Base-by-base conservation (phyloP, 2,888 invertebrate species). In the Apodemia zela region DNA sequence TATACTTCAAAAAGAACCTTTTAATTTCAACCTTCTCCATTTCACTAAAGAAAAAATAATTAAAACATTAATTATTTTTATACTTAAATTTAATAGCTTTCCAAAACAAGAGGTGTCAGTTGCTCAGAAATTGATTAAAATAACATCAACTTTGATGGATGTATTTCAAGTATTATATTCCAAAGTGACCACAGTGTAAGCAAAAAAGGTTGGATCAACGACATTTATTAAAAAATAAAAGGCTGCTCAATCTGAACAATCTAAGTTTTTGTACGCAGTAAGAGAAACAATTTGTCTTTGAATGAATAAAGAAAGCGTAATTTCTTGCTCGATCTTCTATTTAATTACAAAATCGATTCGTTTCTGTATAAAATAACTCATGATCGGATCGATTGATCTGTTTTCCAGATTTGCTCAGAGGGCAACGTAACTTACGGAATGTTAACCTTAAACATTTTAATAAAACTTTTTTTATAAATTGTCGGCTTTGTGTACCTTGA, bases 21-120 rank as follows among this genome's bases (percentile, higher is more conserved):
- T 85, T 82, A 79, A 81, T 73, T 77, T 84, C 85, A 89, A 88
- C 78, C 82, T 79, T 90, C 87, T 90, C 89, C 74, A 79, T 83
- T 91, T 88, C 75, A 67, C 70, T 74, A 75, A 85, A 85, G 81
- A 84, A 85, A 81, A 85, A 84, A 83, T 76, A 82, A 82, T 81
- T 74, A 79, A 75, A 73, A 69, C 75, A 79, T 81, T 85, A 88
- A 90, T 89, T 89, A 70, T 68, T 68, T 68, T 66, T 67, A 54
- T 63, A 47, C 47, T 18, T 58, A 63, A 89, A 85, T 86, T 82
- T 81, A 72, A 75, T 76, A 78, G 63, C 60, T 79, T 82, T 42
- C 83, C 82, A 82, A 80, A 82, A 75, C 73, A 72, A 68, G 73
- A 84, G 88, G 87, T 88, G 85, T 88, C 83, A 85, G 85, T 88